Conservation (phyloP, 2,888 invertebrate genomes). For the Lasioglossum morio region DNA sequence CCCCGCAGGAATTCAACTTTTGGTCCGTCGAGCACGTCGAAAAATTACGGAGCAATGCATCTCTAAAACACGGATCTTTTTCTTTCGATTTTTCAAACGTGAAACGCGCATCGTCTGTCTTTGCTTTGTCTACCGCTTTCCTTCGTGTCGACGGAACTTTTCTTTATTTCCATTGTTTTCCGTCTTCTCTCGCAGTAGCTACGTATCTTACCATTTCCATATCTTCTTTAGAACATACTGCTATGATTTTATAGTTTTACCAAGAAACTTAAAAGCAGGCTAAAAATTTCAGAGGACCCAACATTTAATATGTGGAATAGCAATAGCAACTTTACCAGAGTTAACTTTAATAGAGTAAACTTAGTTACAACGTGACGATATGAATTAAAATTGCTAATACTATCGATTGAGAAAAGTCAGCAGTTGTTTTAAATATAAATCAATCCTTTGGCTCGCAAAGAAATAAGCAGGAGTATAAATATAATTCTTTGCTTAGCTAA, state of each 20-base stretch:
- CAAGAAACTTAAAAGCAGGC: no score
- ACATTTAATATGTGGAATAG: no score
- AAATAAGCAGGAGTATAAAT: background rate
- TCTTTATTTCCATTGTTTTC: background rate
- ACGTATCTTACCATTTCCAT: background rate
- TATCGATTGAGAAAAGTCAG: background rate
- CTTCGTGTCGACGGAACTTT: background rate
- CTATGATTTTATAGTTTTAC: no score
- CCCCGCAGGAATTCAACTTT: slow-evolving; percentile 24
- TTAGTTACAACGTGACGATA: no score
- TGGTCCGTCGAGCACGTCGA: background rate
- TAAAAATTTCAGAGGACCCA: no score
- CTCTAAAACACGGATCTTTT: background rate
- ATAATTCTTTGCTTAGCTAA: background rate
- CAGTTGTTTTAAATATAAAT: no score
- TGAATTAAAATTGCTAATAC: no score
- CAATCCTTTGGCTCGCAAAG: background rate
- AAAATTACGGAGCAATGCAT: background rate
- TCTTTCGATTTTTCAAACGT: background rate
- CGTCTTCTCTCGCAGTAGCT: background rate
- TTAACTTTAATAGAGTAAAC: no score
- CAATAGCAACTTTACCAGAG: no score
- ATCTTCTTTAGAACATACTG: no score
- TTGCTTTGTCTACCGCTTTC: background rate
- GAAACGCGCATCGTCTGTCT: background rate